phyloP scores from a whole-genome alignment of 2,113 vertebrate species.

The Saguinus midas region DNA sequence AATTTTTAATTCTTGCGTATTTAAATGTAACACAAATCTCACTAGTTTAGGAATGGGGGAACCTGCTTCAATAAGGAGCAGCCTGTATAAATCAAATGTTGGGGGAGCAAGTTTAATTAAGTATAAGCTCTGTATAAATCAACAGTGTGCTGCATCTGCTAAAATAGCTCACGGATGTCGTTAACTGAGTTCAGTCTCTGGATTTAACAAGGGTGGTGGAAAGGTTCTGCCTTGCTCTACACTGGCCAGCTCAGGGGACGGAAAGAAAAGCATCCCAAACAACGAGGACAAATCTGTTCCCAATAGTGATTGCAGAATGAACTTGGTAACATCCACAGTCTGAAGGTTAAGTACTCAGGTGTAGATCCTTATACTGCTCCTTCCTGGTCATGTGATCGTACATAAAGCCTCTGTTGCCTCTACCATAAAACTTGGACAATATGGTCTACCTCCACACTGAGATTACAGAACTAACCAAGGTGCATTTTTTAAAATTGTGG shows the following conservation, averaged over 20 bases:
- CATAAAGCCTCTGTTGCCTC: not conserved
- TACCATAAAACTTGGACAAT: not conserved
- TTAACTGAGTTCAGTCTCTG: not conserved
- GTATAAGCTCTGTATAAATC: not conserved
- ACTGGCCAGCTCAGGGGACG: not conserved
- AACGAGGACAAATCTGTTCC: not conserved
- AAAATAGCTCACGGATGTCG: not conserved
- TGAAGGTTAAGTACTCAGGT: not conserved
- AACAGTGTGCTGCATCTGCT: not conserved
- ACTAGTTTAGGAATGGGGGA: not conserved
- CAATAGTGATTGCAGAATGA: not conserved
- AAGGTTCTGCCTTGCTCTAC: not conserved
- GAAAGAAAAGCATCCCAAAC: not conserved
- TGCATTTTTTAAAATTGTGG: not conserved
- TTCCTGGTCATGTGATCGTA: not conserved
- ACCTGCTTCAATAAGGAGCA: not conserved
- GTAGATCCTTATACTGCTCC: not conserved
- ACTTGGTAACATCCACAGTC: rapidly evolving
- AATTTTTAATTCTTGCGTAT: not conserved
- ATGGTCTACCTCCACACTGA: not conserved
- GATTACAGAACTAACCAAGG: not conserved
- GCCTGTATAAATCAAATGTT: not conserved
- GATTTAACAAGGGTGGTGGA: not conserved
- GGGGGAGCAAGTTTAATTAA: not conserved
- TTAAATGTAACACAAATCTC: not conserved